phyloP scores from a whole-genome alignment of 2,113 vertebrate genomes.

The Pygoscelis adeliae region DNA sequence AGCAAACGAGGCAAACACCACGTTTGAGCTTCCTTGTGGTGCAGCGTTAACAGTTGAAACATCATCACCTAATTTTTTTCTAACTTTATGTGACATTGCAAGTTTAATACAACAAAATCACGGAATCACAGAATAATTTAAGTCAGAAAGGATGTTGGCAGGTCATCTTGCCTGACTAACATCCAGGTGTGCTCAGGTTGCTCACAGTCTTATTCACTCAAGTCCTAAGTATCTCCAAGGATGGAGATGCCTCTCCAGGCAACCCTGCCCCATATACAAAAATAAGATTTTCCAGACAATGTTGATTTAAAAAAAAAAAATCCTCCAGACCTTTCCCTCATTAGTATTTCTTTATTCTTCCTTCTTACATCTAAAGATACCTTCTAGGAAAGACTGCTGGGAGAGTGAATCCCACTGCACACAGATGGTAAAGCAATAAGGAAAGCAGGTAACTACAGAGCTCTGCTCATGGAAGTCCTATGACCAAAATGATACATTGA shows the following conservation, averaged over 20 bases:
- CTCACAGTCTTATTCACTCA: not conserved
- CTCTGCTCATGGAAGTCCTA: not conserved
- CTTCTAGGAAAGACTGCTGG: not conserved
- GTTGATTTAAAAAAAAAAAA: not conserved
- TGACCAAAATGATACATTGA: not conserved
- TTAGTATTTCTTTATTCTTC: not conserved
- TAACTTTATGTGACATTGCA: not conserved
- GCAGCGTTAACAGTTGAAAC: fast-evolving
- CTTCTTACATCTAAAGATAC: not conserved
- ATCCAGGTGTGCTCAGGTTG: not conserved
- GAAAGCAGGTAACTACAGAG: not conserved
- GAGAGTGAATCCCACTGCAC: not conserved
- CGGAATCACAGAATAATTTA: not conserved
- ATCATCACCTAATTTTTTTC: not conserved
- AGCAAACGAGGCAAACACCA: not conserved
- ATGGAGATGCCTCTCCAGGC: not conserved
- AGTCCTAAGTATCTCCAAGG: not conserved
- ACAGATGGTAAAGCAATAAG: not conserved
- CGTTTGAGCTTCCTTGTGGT: not conserved
- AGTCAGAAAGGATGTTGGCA: not conserved
- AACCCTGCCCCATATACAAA: not conserved
- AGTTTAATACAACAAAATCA: not conserved
- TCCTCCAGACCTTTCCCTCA: not conserved
- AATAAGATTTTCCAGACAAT: not conserved
- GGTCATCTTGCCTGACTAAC: not conserved